Evolutionary conservation across 2,888 invertebrate species (phyloP).

Genomic region (Matsumyia berberina): DNA sequence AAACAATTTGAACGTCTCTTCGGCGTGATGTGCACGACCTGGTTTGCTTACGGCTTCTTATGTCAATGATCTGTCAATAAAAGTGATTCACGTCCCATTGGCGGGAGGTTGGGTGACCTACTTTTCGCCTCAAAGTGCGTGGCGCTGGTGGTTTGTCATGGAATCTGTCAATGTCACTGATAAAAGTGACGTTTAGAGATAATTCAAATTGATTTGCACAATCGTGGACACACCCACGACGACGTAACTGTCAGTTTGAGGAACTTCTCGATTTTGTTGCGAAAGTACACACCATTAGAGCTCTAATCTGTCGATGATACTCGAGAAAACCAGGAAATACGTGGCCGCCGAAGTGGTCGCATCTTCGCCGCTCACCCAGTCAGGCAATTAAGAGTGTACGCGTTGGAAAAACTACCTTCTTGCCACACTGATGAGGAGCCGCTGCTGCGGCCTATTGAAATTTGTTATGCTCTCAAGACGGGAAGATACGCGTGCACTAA

Average conservation of each 20-base stretch:
- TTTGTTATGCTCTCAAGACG: constrained; percentile 29
- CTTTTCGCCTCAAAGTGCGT: constrained; percentile 25
- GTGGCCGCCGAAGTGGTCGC: background rate
- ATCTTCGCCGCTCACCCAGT: constrained; percentile 1
- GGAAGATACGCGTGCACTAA: constrained; percentile 18
- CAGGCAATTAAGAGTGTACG: constrained; percentile 24
- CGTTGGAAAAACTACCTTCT: constrained; percentile 27
- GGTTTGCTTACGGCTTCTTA: constrained; percentile 58
- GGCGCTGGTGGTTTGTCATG: background rate
- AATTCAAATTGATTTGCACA: background rate
- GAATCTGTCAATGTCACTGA: constrained; percentile 20
- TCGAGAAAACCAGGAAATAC: constrained; percentile 33
- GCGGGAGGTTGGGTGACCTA: constrained; percentile 35
- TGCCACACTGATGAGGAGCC: constrained; percentile 20
- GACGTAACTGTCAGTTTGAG: background rate
- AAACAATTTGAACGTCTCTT: constrained; percentile 36
- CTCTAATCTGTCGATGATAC: constrained; percentile 21
- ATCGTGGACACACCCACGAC: constrained; percentile 9
- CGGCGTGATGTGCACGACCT: constrained; percentile 47
- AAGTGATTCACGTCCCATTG: constrained; percentile 28
- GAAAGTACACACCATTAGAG: background rate
- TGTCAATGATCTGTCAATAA: constrained; percentile 68
- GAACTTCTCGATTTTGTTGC: background rate
- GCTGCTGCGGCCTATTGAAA: constrained; percentile 10
- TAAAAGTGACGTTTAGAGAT: constrained; percentile 6